phyloP scores from a whole-genome alignment of 2,888 invertebrate species.

The Sminthurinus aureus region DNA sequence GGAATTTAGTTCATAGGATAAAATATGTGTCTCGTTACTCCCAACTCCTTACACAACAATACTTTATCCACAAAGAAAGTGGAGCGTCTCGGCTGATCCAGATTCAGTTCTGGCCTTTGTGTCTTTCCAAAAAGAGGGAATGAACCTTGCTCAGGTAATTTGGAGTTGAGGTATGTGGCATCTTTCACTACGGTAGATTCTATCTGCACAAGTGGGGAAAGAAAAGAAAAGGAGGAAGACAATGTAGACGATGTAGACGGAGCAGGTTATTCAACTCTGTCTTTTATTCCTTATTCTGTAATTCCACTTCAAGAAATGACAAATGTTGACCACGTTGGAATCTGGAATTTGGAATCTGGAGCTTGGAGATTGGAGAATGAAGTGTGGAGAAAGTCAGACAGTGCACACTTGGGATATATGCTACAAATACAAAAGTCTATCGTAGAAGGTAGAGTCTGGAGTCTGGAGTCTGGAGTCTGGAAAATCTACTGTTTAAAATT shows the following conservation, averaged over 20 bases:
- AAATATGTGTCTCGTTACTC: no score
- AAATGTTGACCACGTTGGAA: background rate
- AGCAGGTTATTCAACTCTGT: background rate
- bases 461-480: no score
- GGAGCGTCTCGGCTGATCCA: no score
- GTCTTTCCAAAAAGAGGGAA: background rate
- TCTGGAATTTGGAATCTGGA: background rate
- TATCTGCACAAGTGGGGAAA: no score
- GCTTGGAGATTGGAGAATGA: no score
- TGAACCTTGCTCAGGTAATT: background rate
- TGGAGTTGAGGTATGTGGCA: background rate
- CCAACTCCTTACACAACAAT: no score
- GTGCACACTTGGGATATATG: background rate
- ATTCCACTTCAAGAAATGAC: background rate
- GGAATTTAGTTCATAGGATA: no score
- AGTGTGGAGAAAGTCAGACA: background rate
- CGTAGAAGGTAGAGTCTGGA: no score
- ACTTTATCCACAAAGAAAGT: no score
- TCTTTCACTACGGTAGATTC: background rate
- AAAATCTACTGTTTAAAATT: no score
- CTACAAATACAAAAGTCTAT: no score
- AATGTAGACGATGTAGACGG: background rate
- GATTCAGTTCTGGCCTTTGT: no score
- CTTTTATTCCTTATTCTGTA: background rate
- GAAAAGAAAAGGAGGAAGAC: background rate